These are phyloP conservation scores for Mycteria americana DNA, from an alignment of 2,797 vertebrate genomes.

Conservation along the genomic window DNA sequence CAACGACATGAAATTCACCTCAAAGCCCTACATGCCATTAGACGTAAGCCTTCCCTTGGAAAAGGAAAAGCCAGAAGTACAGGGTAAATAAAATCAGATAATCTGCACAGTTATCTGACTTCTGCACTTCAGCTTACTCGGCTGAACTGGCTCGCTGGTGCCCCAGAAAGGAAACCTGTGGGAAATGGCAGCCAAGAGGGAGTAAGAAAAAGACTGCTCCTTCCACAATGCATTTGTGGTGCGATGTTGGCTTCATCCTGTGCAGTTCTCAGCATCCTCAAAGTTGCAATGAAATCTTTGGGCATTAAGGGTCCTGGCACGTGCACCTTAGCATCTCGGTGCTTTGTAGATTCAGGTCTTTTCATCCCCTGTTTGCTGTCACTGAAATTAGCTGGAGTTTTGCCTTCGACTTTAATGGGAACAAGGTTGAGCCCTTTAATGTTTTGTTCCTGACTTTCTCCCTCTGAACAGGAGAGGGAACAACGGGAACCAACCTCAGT, in stretches of 20 bases:
- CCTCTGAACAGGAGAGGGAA: not conserved
- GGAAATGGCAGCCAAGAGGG: not conserved
- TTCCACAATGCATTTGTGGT: not conserved
- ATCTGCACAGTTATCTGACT: not conserved
- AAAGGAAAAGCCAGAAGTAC: not conserved
- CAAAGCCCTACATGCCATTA: not conserved
- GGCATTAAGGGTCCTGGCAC: not conserved
- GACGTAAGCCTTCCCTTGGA: not conserved
- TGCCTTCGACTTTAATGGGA: not conserved
- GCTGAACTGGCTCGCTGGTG: not conserved
- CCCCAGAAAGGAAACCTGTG: not conserved
- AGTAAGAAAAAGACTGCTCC: not conserved
- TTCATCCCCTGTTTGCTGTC: not conserved
- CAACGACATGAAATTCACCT: not conserved
- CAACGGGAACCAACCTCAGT: not conserved
- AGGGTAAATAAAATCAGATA: not conserved
- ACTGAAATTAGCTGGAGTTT: not conserved
- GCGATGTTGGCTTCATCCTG: not conserved
- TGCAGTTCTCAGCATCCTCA: not conserved
- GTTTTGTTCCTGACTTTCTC: not conserved
- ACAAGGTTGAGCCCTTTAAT: not conserved
- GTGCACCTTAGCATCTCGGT: fast-evolving
- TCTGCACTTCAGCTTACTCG: not conserved
- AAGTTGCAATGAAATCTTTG: not conserved
- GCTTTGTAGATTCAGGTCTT: not conserved